Percentiles rank a stretch among this genome's conserved stretches.
Evolutionary conservation across 1,140 invertebrate species (phyloP).

Genomic region (Drosophila insularis): DNA sequence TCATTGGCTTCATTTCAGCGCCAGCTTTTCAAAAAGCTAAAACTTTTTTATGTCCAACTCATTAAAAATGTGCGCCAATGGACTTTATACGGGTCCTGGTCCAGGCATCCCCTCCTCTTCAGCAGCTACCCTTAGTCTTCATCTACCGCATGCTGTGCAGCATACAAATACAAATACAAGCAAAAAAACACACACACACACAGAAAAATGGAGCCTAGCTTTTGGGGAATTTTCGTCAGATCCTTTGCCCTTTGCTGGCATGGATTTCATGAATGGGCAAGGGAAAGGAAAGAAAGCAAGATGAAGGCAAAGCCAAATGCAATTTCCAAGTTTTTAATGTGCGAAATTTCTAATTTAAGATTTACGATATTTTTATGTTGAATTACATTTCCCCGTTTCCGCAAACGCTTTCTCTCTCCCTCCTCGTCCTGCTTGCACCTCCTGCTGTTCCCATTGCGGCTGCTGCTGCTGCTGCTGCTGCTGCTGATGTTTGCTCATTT

Average conservation of each 20-base stretch:
- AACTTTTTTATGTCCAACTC: constrained; percentile 81
- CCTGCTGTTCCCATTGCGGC: too few relatives aligned
- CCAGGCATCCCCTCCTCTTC: constrained; percentile 19
- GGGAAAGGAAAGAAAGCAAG: constrained; percentile 1
- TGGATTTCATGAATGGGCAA: constrained; percentile 24
- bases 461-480: constrained; percentile 55
- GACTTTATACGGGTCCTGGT: constrained; percentile 54
- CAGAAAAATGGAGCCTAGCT: constrained; percentile 24
- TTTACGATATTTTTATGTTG: constrained; percentile 81
- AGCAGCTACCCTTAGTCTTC: background rate
- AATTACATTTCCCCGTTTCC: constrained; percentile 59
- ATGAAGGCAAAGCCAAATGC: constrained; percentile 58
- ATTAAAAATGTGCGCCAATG: constrained; percentile 79
- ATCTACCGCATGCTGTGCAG: constrained; percentile 12
- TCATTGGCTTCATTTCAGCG: constrained; percentile 74
- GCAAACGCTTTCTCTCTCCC: background rate
- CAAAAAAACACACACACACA: constrained; percentile 10
- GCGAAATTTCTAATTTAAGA: constrained; percentile 81
- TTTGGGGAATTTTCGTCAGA: constrained; percentile 56
- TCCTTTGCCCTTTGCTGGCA: constrained; percentile 30
- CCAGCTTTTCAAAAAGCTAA: constrained; percentile 72
- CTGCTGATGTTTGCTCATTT: constrained; percentile 58
- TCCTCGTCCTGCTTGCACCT: background rate
- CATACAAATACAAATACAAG: constrained; percentile 29
- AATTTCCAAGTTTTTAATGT: constrained; percentile 81